Conservation (phyloP, 2,888 invertebrate genomes). For the Actias luna region DNA sequence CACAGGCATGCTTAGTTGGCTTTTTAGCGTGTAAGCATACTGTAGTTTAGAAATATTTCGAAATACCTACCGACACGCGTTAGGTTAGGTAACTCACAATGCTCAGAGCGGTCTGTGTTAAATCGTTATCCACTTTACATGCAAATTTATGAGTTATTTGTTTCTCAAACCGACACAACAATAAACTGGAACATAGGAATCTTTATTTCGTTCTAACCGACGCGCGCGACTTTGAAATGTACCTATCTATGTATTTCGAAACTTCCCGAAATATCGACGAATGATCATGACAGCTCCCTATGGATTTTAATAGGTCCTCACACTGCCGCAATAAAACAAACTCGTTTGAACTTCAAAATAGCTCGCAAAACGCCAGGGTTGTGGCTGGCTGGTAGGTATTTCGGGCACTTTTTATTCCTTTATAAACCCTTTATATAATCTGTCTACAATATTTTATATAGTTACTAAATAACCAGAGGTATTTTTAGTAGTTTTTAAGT, state of each 20-base stretch:
- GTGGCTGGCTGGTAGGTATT: background rate
- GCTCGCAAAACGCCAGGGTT: background rate
- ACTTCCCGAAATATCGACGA: background rate
- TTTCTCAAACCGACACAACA: background rate
- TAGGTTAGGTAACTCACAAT: background rate
- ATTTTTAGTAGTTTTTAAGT: too few relatives aligned
- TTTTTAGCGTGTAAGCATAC: background rate
- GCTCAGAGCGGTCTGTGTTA: background rate
- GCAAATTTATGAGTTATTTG: background rate
- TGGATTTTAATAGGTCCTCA: background rate
- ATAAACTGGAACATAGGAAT: background rate
- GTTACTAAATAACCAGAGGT: too few relatives aligned
- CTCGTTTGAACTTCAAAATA: background rate
- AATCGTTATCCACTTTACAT: background rate
- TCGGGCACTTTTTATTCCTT: background rate
- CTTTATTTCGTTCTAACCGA: background rate
- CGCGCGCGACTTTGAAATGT: background rate
- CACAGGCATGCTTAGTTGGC: background rate
- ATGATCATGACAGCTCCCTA: background rate
- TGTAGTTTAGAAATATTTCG: background rate
- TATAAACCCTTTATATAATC: background rate
- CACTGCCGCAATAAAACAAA: background rate
- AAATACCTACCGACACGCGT: background rate
- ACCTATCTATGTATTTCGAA: background rate
- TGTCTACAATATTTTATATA: too few relatives aligned